These are phyloP conservation scores for Silurus asotus DNA, from an alignment of 2,113 vertebrate species.

Conservation along the genomic window DNA sequence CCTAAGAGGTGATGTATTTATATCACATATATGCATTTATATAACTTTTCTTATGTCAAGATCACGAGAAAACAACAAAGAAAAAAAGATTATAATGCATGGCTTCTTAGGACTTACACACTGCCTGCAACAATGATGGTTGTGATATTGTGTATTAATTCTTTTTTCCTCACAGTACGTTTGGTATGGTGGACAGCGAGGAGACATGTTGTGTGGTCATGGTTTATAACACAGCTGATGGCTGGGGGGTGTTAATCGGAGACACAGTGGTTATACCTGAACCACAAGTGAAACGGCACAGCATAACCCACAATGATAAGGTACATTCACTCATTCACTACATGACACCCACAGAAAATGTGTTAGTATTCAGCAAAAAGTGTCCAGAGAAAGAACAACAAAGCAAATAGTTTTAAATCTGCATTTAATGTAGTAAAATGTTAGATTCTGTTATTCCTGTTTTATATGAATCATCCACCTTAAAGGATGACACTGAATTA, in stretches of 20 bases:
- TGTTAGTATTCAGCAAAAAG: not conserved
- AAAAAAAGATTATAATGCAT: no score
- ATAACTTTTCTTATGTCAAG: no score
- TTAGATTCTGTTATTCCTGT: not conserved
- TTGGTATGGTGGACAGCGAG: constrained; percentile 85
- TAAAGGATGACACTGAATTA: not conserved
- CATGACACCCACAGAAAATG: not conserved
- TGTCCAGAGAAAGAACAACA: not conserved
- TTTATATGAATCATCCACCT: not conserved
- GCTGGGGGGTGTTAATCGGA: constrained; percentile 89
- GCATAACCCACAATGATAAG: constrained; percentile 81
- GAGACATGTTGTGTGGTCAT: constrained; percentile 83
- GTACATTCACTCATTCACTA: constrained; percentile 62
- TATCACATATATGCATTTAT: no score
- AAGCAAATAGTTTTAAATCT: not conserved
- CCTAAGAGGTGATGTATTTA: no score
- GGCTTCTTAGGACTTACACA: not conserved
- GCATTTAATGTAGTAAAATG: not conserved
- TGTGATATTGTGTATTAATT: not conserved
- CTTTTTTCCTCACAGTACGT: constrained; percentile 71
- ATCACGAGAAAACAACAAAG: no score
- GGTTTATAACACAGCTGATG: constrained; percentile 88
- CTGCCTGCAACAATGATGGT: not conserved
- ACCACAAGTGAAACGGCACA: constrained; percentile 80
- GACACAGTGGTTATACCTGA: constrained; percentile 88